Conservation (phyloP, 2,888 invertebrate genomes). For the Empis stercorea region DNA sequence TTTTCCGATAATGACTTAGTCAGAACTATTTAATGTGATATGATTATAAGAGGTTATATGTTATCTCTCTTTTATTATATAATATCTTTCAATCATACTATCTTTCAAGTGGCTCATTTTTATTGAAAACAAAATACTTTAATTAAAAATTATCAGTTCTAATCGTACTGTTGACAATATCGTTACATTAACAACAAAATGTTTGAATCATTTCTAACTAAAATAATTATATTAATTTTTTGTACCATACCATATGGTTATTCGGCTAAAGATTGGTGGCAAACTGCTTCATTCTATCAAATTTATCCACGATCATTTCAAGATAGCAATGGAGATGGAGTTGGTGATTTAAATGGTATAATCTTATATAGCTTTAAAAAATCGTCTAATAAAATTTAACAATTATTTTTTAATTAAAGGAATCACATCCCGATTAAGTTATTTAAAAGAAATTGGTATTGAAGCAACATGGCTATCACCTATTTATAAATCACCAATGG, state of each 20-base stretch:
- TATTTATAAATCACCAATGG: slow-evolving; percentile 59
- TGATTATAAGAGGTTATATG: too few species aligned
- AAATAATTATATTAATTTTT: background rate
- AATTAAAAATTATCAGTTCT: too few species aligned
- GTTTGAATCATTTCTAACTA: background rate
- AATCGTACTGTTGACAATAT: too few species aligned
- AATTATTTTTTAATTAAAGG: slow-evolving; percentile 40
- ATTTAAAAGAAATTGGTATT: slow-evolving; percentile 54
- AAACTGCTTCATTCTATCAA: slow-evolving; percentile 68
- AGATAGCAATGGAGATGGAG: slow-evolving; percentile 69
- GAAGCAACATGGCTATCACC: slow-evolving; percentile 61
- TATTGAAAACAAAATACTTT: too few species aligned
- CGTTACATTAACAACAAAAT: too few species aligned
- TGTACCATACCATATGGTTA: background rate
- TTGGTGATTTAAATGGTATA: slow-evolving; percentile 73
- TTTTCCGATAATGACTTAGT: too few species aligned
- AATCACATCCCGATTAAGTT: slow-evolving; percentile 43
- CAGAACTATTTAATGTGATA: too few species aligned
- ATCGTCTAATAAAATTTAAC: too few species aligned
- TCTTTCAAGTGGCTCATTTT: too few species aligned
- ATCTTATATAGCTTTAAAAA: too few species aligned
- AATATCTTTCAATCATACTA: too few species aligned
- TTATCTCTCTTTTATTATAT: too few species aligned
- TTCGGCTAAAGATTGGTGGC: slow-evolving; percentile 59
- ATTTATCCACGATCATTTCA: slow-evolving; percentile 75